Base-by-base conservation (phyloP, 2,797 vertebrate species). In the Dermochelys coriacea region DNA sequence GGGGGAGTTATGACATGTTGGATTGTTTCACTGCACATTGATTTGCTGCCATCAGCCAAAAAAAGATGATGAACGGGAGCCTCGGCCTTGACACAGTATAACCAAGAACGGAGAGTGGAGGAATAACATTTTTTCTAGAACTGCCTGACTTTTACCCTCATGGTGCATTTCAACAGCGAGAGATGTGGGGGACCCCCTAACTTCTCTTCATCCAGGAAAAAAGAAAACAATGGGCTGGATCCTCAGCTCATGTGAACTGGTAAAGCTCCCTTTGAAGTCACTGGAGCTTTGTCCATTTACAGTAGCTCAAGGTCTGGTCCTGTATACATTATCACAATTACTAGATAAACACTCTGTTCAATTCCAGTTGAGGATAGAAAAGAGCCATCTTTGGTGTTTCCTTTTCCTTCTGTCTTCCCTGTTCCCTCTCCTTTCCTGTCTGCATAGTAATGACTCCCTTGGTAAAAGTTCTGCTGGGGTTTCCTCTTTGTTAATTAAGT, bases 61-160 rank as follows among this genome's bases (percentile, higher is more conserved):
- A 71, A 37, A 11, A 37, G 3, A 23, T 18, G 59, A 34, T 68
- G 68, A 71, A 25, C 10, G 5, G n/a, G 5, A 37, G 19, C 19
- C 37, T 41, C 23, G 68, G 19, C 37, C 68, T 23, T 71, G 37
- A 41, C 68, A 41, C 37, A 25, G 19, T 10, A 41, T 25, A 71
- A 41, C 21, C 37, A 71, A 23, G 21, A 71, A 37, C 2, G 11
- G n/a, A 41, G 37, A 12, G 5, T 41, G n/a, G 5, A 71, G 68
- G 18, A 71, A 10, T 23, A 25, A 11, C 68, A 1, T n/a, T 64
- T 68, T 37, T 59, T 34, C 14, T 0, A 0, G 37, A 59, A 15
- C 37, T 84, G 45, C 7, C 59, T 89, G 2, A 8, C 23, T 86
- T 89, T 50, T 71, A 49, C 37, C 37, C 37, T 27, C 45, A 12